Percentiles rank a stretch among this genome's conserved stretches.
phyloP scores from a whole-genome alignment of 2,797 vertebrate species.

The Basileuterus tristriatus region DNA sequence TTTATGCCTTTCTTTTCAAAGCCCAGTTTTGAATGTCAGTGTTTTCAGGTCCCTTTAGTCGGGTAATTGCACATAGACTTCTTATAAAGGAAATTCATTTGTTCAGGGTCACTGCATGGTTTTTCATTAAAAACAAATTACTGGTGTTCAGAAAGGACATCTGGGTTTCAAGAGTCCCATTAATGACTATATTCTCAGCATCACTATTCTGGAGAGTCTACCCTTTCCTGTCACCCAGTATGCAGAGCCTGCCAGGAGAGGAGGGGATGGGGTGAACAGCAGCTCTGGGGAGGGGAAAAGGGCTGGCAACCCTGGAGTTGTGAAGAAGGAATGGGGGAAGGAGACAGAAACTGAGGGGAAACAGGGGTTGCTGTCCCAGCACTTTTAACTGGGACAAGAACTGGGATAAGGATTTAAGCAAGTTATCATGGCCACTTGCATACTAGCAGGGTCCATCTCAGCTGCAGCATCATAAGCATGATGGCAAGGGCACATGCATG shows the following conservation, averaged over 20 bases:
- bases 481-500: too few relatives aligned
- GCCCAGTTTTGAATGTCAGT: constrained; percentile 61
- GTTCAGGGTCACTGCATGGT: constrained; percentile 99
- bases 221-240: constrained; percentile 78
- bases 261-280: constrained; percentile 82
- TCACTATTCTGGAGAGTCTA: constrained; percentile 76
- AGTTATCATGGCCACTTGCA: background rate
- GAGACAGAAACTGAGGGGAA: constrained; percentile 34
- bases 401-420: constrained; percentile 11
- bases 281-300: constrained; percentile 78
- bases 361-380: constrained; percentile 56
- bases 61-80: constrained; percentile 83
- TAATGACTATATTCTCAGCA: constrained; percentile 93
- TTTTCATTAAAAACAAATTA: constrained; percentile 99
- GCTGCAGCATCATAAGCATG: background rate
- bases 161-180: constrained; percentile 90
- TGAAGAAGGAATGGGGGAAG: constrained; percentile 34
- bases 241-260: constrained; percentile 25
- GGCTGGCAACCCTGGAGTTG: constrained; percentile 67
- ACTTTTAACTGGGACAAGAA: background rate
- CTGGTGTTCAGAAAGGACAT: constrained; percentile 97
- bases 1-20: constrained; percentile 39
- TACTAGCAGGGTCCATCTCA: background rate
- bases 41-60: constrained; percentile 71
- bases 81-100: constrained; percentile 99